Evolutionary conservation across 2,113 vertebrate genomes (phyloP).

Genomic region (Tiliqua scincoides): DNA sequence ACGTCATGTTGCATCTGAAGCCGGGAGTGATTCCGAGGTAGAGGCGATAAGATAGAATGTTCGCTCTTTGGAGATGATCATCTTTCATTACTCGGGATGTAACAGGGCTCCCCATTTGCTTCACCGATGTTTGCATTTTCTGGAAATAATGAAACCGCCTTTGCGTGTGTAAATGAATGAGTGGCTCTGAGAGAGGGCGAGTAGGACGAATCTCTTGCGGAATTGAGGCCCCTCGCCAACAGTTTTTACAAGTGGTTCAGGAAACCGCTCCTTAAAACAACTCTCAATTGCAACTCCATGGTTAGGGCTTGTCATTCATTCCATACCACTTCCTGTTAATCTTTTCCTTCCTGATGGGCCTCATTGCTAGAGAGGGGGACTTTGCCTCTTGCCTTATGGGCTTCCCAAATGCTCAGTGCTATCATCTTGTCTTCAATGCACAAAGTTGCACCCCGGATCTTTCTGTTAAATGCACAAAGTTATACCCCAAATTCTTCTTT

Average conservation of each 20-base stretch:
- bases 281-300: slow-evolving; percentile 45
- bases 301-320: slow-evolving; percentile 5
- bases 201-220: not conserved
- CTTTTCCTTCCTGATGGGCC: not conserved
- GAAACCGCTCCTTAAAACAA: slow-evolving; percentile 70
- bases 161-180: slow-evolving; percentile 49
- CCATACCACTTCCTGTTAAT: not conserved
- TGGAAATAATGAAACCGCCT: slow-evolving; percentile 57
- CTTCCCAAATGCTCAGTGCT: not conserved
- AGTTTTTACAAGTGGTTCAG: slow-evolving; percentile 59
- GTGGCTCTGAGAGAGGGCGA: slow-evolving; percentile 46
- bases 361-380: slow-evolving; percentile 12
- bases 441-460: not conserved
- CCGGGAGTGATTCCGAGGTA: slow-evolving; percentile 74
- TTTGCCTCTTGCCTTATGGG: slow-evolving; percentile 25
- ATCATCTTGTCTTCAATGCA: slow-evolving; percentile 11
- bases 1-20: slow-evolving; percentile 62
- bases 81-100: slow-evolving; percentile 77
- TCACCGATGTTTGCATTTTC: slow-evolving; percentile 69
- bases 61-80: slow-evolving; percentile 80
- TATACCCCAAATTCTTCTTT: not conserved
- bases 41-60: slow-evolving; percentile 74
- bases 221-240: slow-evolving; percentile 46
- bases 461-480: not conserved
- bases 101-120: slow-evolving; percentile 72